Evolutionary conservation across 2,113 vertebrate species (phyloP).

Genomic region (Toxotes chatareus): DNA sequence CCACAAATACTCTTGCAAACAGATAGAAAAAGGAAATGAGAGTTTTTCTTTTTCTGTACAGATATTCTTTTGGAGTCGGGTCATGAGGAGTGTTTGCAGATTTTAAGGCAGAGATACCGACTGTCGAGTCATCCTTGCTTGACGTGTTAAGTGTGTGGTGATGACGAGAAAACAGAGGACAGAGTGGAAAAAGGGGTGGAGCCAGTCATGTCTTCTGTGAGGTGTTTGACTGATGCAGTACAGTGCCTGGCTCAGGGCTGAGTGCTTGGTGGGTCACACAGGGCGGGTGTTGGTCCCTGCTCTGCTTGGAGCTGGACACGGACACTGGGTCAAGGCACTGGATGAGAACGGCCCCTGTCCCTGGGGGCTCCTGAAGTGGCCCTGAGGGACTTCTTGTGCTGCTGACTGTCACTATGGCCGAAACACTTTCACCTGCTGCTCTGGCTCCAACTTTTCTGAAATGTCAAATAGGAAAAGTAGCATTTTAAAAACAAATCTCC

Average conservation of each 20-base stretch:
- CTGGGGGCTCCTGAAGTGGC: constrained; percentile 71
- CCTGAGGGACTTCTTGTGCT: constrained; percentile 72
- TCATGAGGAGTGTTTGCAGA: constrained; percentile 63
- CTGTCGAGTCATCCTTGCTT: constrained; percentile 61
- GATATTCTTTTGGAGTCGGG: constrained; percentile 50
- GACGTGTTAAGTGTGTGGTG: neutral
- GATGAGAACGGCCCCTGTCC: constrained; percentile 88
- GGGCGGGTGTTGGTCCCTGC: constrained; percentile 82
- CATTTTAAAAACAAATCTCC: neutral
- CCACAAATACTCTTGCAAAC: constrained; percentile 83
- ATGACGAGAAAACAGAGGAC: constrained; percentile 39
- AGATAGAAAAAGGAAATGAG: constrained; percentile 76
- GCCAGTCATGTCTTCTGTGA: constrained; percentile 27
- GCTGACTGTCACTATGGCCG: constrained; percentile 81
- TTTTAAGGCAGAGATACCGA: constrained; percentile 84
- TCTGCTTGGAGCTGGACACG: constrained; percentile 81
- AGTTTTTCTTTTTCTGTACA: constrained; percentile 67
- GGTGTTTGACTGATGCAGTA: constrained; percentile 28
- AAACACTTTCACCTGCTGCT: constrained; percentile 87
- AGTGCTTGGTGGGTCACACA: constrained; percentile 63
- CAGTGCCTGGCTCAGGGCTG: constrained; percentile 75
- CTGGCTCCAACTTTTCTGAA: constrained; percentile 81
- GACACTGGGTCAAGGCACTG: constrained; percentile 96
- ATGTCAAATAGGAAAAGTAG: constrained; percentile 24
- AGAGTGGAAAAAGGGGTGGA: constrained; percentile 9